A percentile compares a stretch with the other conserved stretches of the same genome.
Conservation (phyloP, 2,113 vertebrate species). For the Pelecanus crispus region DNA sequence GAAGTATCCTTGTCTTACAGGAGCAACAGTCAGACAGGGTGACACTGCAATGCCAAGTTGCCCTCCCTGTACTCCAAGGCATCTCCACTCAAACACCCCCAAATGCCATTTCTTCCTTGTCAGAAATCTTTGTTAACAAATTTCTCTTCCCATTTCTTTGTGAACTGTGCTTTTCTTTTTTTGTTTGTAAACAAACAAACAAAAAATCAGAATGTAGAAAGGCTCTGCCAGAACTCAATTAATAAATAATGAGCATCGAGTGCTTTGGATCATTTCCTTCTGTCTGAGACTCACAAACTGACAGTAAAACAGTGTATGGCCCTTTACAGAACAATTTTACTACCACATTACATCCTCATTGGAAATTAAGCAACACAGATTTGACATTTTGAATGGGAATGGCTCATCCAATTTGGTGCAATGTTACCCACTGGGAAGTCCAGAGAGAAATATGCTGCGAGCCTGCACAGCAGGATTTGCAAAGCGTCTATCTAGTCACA, state of each 20-base stretch:
- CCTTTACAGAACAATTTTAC: neutral
- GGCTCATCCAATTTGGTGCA: neutral
- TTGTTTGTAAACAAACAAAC: conserved; percentile 53
- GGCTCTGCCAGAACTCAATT: conserved; percentile 54
- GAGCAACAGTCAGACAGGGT: neutral
- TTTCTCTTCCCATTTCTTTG: neutral
- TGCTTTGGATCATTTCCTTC: conserved; percentile 39
- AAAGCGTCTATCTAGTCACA: neutral
- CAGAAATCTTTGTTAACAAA: conserved; percentile 31
- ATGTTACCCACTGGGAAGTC: neutral
- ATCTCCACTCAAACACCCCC: neutral
- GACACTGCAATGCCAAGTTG: neutral
- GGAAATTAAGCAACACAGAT: conserved; percentile 4
- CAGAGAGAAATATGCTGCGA: neutral
- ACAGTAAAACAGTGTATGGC: neutral
- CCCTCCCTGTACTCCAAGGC: neutral
- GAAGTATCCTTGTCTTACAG: neutral
- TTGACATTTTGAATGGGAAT: neutral
- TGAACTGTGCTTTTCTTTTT: conserved; percentile 2
- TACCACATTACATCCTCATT: neutral
- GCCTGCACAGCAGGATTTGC: neutral
- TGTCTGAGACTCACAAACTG: conserved; percentile 10
- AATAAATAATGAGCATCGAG: conserved; percentile 47
- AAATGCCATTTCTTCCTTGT: neutral
- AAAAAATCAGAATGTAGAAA: conserved; percentile 30